Percentiles rank a stretch among this genome's conserved stretches.
phyloP scores from a whole-genome alignment of 2,888 invertebrate genomes.

The Drosophila ustulata region DNA sequence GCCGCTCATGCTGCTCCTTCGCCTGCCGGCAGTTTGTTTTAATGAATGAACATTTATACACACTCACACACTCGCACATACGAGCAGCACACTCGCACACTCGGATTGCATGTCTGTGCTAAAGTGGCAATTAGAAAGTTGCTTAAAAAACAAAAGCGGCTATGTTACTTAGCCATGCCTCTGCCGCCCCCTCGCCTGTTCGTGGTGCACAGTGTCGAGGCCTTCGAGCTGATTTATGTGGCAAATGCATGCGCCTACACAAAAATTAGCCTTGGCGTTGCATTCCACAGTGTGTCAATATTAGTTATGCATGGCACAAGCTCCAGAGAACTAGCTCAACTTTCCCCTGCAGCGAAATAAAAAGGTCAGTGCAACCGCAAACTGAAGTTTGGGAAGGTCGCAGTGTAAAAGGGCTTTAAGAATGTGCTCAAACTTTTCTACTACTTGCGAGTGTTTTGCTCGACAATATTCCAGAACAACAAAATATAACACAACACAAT shows the following conservation, averaged over 20 bases:
- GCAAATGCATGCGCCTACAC: conserved; percentile 68
- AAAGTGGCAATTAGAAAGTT: conserved; percentile 78
- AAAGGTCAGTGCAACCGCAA: conserved; percentile 37
- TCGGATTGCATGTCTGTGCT: conserved; percentile 39
- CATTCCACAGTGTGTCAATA: conserved; percentile 69
- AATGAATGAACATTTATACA: conserved; percentile 69
- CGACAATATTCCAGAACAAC: neutral
- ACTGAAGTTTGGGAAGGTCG: conserved; percentile 36
- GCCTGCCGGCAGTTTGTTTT: conserved; percentile 73
- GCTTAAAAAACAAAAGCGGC: conserved; percentile 65
- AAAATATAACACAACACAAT: conserved; percentile 23
- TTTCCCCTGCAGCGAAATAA: conserved; percentile 6
- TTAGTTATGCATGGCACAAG: conserved; percentile 68
- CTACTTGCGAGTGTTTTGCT: conserved; percentile 1
- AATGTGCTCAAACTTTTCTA: conserved; percentile 5
- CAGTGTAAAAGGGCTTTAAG: conserved; percentile 9
- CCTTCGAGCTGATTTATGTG: conserved; percentile 73
- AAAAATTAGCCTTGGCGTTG: conserved; percentile 76
- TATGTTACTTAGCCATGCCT: conserved; percentile 45
- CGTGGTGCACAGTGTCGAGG: conserved; percentile 15
- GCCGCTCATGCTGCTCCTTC: conserved; percentile 49
- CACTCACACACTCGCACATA: conserved; percentile 15
- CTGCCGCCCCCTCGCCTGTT: neutral
- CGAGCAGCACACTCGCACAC: neutral
- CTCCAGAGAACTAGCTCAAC: conserved; percentile 10